Evolutionary conservation across 2,888 invertebrate species (phyloP).

Genomic region (Parnassius mnemosyne): DNA sequence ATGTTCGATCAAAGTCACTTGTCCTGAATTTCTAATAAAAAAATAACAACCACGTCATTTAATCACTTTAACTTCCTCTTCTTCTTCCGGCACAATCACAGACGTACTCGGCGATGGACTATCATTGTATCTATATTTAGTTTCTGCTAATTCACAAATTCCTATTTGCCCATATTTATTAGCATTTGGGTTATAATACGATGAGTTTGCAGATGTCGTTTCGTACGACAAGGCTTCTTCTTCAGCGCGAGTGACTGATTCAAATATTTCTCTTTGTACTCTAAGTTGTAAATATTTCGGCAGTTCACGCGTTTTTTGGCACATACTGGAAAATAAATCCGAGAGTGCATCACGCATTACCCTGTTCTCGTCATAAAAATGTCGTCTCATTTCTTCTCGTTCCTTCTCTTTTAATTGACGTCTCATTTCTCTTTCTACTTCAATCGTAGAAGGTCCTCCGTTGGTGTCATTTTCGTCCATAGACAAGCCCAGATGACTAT

Average conservation of each 20-base stretch:
- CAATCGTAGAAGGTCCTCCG: constrained; percentile 5
- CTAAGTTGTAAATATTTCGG: constrained; percentile 41
- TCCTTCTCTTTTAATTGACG: constrained; percentile 28
- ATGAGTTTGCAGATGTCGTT: constrained; percentile 3
- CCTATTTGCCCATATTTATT: constrained; percentile 21
- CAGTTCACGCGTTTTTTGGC: constrained; percentile 39
- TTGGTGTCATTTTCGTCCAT: constrained; percentile 14
- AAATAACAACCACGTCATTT: background rate
- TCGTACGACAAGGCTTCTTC: constrained; percentile 22
- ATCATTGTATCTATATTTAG: constrained; percentile 20
- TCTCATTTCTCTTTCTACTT: constrained; percentile 27
- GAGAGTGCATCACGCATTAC: constrained; percentile 33
- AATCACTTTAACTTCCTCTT: constrained; percentile 5
- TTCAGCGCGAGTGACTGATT: constrained; percentile 21
- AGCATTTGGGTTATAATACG: constrained; percentile 11
- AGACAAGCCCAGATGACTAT: constrained; percentile 7
- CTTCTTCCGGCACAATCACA: constrained; percentile 10
- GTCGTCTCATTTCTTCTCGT: constrained; percentile 29
- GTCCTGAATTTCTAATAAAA: no score
- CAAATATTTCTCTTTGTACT: constrained; percentile 39
- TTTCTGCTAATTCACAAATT: constrained; percentile 21
- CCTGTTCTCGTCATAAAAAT: constrained; percentile 22
- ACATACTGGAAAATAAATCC: constrained; percentile 39
- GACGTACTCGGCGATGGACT: constrained; percentile 21
- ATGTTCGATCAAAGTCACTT: no score